Base-by-base conservation (phyloP, 2,797 vertebrate genomes). In the Anguilla obscura region DNA sequence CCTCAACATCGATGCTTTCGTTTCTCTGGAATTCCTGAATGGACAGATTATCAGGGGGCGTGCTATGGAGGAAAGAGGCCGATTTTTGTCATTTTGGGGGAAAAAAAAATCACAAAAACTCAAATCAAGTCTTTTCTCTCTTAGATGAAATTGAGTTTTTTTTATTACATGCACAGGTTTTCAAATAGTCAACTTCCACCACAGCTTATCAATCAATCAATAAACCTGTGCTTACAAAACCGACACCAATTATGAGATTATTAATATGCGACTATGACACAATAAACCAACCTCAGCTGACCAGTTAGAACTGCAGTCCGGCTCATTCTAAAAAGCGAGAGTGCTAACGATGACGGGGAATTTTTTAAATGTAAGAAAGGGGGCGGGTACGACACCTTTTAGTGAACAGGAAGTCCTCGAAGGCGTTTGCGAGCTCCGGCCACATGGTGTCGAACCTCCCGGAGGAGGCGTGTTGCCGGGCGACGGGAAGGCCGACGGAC, bases 21-120 rank as follows among this genome's bases (percentile, higher is more conserved):
- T 99, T 99, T 96, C 97, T 98, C 94, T 99, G 98, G 96, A 99
- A 99, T 91, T 99, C 99, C 95, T 99, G 98, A 95, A 99, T 99
- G 89, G 99, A 99, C 90, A 99, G 93, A 95, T 99, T 99, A 95
- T 99, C 98, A 89, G 98, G 98, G 92, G 98, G 97, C 90, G 96
- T 95, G 95, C 99, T 99, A 91, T 89, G 95, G 93, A 93, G 89
- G 87, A 91, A 91, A 92, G 90, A 86, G 0, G 93, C 12, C 40
- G 52, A 10, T 40, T 33, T 36, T 63, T 79, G 27, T 16, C 10
- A 54, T 82, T 54, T 18, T 5, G 60, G 21, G 24, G 24, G 3
- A 16, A 58, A 74, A 14, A 58, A n/a, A 82, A 16, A 86, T 5
- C 45, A n/a, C 33, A 9, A 36, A 24, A 30, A 30, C 48, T 52